These are phyloP conservation scores for Orycteropus afer DNA, from an alignment of 2,113 vertebrate species.

Conservation along the genomic window DNA sequence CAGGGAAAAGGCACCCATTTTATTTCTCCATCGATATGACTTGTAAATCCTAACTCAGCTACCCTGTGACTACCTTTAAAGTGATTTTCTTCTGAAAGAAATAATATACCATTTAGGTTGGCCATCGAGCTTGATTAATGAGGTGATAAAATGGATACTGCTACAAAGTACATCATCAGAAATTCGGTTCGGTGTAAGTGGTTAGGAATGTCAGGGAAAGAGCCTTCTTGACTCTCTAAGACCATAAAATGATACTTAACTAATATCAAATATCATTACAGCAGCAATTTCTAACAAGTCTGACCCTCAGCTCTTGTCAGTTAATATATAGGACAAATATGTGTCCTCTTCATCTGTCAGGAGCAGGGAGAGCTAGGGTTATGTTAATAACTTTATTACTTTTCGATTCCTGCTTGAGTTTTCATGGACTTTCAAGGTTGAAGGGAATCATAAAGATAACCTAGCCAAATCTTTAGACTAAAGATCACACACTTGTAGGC, in stretches of 20 bases:
- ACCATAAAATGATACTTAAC: not conserved
- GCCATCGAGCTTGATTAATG: slow-evolving; percentile 12
- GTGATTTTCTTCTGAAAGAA: slow-evolving; percentile 25
- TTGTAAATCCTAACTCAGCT: not conserved
- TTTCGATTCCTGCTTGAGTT: not conserved
- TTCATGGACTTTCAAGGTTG: not conserved
- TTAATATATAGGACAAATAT: not conserved
- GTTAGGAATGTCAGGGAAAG: not conserved
- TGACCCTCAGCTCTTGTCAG: not conserved
- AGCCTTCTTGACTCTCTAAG: not conserved
- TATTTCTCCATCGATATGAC: not conserved
- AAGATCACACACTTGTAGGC: not conserved
- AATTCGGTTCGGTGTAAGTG: not conserved
- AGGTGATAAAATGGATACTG: not conserved
- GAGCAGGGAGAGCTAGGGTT: not conserved
- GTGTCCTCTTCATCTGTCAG: not conserved
- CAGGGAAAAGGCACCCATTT: not conserved
- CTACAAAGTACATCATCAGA: not conserved
- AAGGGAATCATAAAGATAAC: not conserved
- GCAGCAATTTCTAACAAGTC: slow-evolving; percentile 12
- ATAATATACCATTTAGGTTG: slow-evolving; percentile 14
- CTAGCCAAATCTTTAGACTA: not conserved
- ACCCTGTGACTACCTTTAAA: slow-evolving; percentile 8
- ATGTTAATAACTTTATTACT: not conserved
- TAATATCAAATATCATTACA: not conserved